Conservation (phyloP, 2,888 invertebrate species). For the Agrotis segetum region DNA sequence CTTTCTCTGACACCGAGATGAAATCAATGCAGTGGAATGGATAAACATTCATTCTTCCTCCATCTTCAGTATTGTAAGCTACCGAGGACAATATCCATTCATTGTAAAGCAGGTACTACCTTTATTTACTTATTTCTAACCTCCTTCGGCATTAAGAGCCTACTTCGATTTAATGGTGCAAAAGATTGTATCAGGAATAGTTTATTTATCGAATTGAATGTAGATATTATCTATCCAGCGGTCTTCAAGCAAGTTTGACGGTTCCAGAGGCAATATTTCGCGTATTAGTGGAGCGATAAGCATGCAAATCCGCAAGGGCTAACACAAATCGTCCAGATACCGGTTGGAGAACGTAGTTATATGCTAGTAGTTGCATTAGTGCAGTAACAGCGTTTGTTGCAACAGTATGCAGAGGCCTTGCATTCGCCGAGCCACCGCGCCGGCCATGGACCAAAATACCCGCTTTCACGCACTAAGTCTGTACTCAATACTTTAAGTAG, state of each 20-base stretch:
- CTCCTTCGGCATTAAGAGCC: constrained; percentile 24
- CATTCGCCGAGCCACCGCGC: constrained; percentile 84
- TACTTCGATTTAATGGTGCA: constrained; percentile 42
- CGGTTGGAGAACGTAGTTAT: constrained; percentile 74
- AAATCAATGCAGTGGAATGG: constrained; percentile 51
- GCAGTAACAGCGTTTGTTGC: constrained; percentile 86
- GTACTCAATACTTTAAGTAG: constrained; percentile 56
- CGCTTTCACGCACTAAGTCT: constrained; percentile 83
- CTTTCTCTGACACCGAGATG: constrained; percentile 41
- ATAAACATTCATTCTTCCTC: constrained; percentile 60
- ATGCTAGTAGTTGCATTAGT: constrained; percentile 74
- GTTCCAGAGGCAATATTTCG: constrained; percentile 58
- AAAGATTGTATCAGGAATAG: constrained; percentile 46
- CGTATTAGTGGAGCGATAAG: constrained; percentile 65
- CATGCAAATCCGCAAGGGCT: constrained; percentile 71
- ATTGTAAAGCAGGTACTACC: constrained; percentile 48
- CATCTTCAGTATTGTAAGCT: constrained; percentile 47
- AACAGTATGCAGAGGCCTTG: constrained; percentile 87
- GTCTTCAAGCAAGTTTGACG: constrained; percentile 57
- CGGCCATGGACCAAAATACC: constrained; percentile 89
- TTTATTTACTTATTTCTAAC: constrained; percentile 51
- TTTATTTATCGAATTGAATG: constrained; percentile 44
- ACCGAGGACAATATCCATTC: constrained; percentile 40
- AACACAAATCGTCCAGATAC: constrained; percentile 71
- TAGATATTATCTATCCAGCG: constrained; percentile 42